A percentile compares a stretch with the other conserved stretches of the same genome.
These are phyloP conservation scores for Mantis religiosa DNA, from an alignment of 2,888 invertebrate genomes.

Conservation along the genomic window DNA sequence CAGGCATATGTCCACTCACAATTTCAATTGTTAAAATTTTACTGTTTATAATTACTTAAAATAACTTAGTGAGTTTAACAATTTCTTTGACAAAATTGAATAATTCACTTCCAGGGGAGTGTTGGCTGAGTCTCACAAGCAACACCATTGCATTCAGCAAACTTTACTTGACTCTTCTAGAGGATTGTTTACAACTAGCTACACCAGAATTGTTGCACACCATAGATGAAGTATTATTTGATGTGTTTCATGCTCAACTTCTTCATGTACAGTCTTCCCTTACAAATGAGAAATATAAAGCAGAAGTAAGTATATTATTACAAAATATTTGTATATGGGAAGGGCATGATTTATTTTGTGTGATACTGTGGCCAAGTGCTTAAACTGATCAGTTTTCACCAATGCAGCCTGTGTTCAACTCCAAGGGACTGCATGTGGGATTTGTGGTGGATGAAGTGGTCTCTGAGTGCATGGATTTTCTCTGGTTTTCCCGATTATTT, in stretches of 20 bases:
- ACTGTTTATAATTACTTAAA: too few species aligned
- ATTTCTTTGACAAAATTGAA: slow-evolving; percentile 29
- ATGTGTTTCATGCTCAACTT: slow-evolving; percentile 71
- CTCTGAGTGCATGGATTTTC: too few species aligned
- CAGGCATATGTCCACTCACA: too few species aligned
- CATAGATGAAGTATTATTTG: slow-evolving; percentile 67
- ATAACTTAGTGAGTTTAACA: neutral
- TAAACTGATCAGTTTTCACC: too few species aligned
- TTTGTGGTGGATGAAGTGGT: too few species aligned
- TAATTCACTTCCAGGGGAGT: slow-evolving; percentile 50
- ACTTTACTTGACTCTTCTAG: slow-evolving; percentile 66
- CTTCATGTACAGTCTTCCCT: slow-evolving; percentile 57
- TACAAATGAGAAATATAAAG: slow-evolving; percentile 50
- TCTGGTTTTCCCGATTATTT: too few species aligned
- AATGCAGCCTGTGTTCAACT: too few species aligned
- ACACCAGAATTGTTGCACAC: slow-evolving; percentile 70
- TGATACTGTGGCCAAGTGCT: too few species aligned
- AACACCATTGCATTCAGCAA: slow-evolving; percentile 79
- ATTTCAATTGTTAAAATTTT: neutral
- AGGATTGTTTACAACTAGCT: slow-evolving; percentile 70
- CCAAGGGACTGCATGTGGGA: too few species aligned
- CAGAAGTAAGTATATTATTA: slow-evolving; percentile 45
- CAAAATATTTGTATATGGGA: too few species aligned
- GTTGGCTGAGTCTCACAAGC: slow-evolving; percentile 70
- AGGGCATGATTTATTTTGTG: too few species aligned